Base-by-base conservation (phyloP, 2,888 invertebrate genomes). In the Agonum fuliginosum region DNA sequence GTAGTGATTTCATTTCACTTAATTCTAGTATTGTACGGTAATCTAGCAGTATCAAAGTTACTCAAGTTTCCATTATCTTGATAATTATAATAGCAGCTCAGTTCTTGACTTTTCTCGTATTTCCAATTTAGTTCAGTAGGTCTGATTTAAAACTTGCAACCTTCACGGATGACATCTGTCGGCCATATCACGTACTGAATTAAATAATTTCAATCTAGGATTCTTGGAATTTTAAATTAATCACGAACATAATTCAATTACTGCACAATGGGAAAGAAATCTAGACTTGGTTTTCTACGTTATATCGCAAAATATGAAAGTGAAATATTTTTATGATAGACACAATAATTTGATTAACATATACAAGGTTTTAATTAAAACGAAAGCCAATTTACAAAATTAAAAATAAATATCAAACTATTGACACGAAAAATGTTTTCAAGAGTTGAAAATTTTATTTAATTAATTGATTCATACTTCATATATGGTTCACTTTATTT, bases 121-220 rank as follows among this genome's bases (percentile, higher is more conserved):
- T 8, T 74, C 30, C 62, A 74, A 74, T 74, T 62, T 43, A 74
- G 74, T 43, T 74, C 46, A 74, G 74, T 74, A 62, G 74, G 74
- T 62, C 58, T 74, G 46, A 12, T 65, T 43, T 41, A 71, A 54
- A 43, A 62, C n/a, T n/a, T n/a, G n/a, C 27, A 74, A 65, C 62
- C 74, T 73, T 58, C 54, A 54, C 41, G 24, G 10, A 10, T 62
- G 43, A 62, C 74, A 74, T 74, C 74, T 74, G 65, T 65, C 20
- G 43, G 37, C 43, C 62, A 74, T 74, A 74, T 43, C 74, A 74
- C 74, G 74, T 74, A 74, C 62, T 43, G 74, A 74, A 74, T 74
- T 74, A 65, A 74, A 74, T 74, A 65, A 74, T 65, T 62, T 74
- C 65, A 74, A 74, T 19, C 74, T 74, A 22, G 43, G 22, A 62